A percentile compares a stretch with the other conserved stretches of the same genome.
Evolutionary conservation across 1,140 invertebrate genomes (phyloP).

Genomic region (Drosophila kikkawai): DNA sequence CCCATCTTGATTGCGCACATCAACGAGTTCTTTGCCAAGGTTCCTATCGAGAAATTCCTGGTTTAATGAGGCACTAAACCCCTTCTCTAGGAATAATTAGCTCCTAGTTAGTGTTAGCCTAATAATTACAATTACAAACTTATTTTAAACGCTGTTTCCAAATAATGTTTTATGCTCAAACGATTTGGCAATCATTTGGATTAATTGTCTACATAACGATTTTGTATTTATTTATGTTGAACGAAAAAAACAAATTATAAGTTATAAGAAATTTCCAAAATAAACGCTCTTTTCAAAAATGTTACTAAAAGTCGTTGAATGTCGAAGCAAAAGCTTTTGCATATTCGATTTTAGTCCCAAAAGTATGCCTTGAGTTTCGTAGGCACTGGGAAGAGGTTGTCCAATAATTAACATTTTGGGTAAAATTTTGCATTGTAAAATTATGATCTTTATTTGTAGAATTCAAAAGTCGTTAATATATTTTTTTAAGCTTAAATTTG

Average conservation of each 20-base stretch:
- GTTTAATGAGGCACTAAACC: slow-evolving; percentile 57
- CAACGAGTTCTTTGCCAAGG: slow-evolving; percentile 80
- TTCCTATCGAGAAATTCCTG: slow-evolving; percentile 82
- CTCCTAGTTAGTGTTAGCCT: slow-evolving; percentile 67
- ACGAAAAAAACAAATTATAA: slow-evolving; percentile 10
- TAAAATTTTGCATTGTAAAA: neutral
- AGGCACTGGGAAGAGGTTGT: neutral
- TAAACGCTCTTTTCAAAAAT: slow-evolving; percentile 31
- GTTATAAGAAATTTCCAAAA: slow-evolving; percentile 24
- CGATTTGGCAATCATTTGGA: slow-evolving; percentile 51
- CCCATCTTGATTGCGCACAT: slow-evolving; percentile 78
- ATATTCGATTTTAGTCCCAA: neutral
- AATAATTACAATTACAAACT: slow-evolving; percentile 50
- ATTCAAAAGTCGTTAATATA: rapidly evolving
- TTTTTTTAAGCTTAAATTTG: neutral
- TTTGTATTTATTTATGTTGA: slow-evolving; percentile 75
- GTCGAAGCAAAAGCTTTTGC: neutral
- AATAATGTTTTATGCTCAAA: slow-evolving; percentile 64
- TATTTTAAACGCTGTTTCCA: slow-evolving; percentile 73
- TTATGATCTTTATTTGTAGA: neutral
- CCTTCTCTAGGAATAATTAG: slow-evolving; percentile 43
- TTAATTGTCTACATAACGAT: slow-evolving; percentile 45
- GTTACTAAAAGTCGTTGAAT: neutral
- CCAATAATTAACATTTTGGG: too few relatives aligned
- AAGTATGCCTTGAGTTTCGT: slow-evolving; percentile 7